Base-by-base conservation (phyloP, 2,888 invertebrate genomes). In the Clusia tigrina region DNA sequence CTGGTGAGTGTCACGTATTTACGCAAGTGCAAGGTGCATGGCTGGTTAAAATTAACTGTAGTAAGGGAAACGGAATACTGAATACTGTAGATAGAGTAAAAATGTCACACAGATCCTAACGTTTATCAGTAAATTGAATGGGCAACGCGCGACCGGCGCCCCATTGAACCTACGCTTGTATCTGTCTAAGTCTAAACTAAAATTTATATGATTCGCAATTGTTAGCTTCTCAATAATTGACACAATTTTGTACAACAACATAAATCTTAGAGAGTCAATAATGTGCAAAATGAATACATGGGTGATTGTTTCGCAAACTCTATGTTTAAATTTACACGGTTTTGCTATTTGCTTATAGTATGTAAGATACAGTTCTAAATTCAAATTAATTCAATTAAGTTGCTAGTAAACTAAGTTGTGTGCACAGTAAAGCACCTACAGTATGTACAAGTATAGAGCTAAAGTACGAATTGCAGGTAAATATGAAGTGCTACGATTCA, bases 191-290 rank as follows among this genome's bases (percentile, higher is more conserved):
- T 20, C 48, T 48, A 48, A 48, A 48, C 15, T 48, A 22, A 48
- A 48, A 48, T 22, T 26, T n/a, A 54, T 15, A 54, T 6, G 26
- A 54, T n/a, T 54, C 23, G 24, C 54, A 26, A 25, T 17, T 18
- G 2, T 54, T 60, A 58, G 15, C 18, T 32, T 63, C 62, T 9
- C 32, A 32, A 57, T 72, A 72, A 72, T 72, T 72, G 72, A 72
- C 72, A 55, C 67, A 69, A 69, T 69, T 72, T 72, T 71, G 71
- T 69, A 71, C 70, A 69, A 65, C 15, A 70, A 68, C 67, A 64
- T 56, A 68, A 70, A 67, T 66, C 64, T 65, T 38, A 68, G 60
- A 68, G 65, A 55, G 37, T 59, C 38, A 37, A 37, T 24, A 15
- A 57, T 57, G 18, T 37, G 57, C 24, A 51, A 26, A 58, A 51